phyloP scores from a whole-genome alignment of 2,888 invertebrate species.

The Callosobruchus maculatus region DNA sequence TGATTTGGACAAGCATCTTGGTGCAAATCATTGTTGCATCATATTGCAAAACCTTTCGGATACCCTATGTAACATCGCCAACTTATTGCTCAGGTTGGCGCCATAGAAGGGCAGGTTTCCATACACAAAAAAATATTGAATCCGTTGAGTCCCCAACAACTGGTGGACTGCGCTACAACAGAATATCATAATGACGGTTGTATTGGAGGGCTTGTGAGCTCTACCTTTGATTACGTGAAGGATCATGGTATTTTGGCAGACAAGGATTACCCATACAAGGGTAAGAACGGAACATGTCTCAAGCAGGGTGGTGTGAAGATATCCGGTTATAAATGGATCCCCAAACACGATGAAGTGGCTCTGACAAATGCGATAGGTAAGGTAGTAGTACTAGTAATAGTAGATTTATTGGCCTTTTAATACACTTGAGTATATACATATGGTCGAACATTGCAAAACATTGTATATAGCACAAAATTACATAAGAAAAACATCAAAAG shows the following conservation, averaged over 20 bases:
- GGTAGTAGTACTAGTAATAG: no score
- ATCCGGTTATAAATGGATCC: neutral
- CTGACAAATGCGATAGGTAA: neutral
- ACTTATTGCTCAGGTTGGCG: slow-evolving; percentile 16
- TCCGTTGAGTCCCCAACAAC: slow-evolving; percentile 24
- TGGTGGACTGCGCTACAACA: slow-evolving; percentile 23
- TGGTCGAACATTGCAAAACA: no score
- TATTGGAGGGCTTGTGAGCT: slow-evolving; percentile 6
- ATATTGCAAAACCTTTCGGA: no score
- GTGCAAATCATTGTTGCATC: no score
- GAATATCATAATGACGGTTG: slow-evolving; percentile 17
- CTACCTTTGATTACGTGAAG: slow-evolving; percentile 23
- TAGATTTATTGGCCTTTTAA: no score
- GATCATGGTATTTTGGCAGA: slow-evolving; percentile 25
- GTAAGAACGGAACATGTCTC: slow-evolving; percentile 6
- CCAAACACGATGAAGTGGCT: no score
- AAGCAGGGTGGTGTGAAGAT: neutral
- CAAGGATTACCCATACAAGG: slow-evolving; percentile 25
- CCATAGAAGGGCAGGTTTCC: slow-evolving; percentile 20
- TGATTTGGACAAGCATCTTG: no score
- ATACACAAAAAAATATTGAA: slow-evolving; percentile 18
- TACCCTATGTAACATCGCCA: no score
- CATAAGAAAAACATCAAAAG: no score
- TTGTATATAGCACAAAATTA: no score
- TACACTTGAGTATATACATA: no score